A percentile compares a stretch with the other conserved stretches of the same genome.
These are phyloP conservation scores for Galaxea fascicularis DNA, from an alignment of 92 coral and sea anemone genomes.

Conservation along the genomic window DNA sequence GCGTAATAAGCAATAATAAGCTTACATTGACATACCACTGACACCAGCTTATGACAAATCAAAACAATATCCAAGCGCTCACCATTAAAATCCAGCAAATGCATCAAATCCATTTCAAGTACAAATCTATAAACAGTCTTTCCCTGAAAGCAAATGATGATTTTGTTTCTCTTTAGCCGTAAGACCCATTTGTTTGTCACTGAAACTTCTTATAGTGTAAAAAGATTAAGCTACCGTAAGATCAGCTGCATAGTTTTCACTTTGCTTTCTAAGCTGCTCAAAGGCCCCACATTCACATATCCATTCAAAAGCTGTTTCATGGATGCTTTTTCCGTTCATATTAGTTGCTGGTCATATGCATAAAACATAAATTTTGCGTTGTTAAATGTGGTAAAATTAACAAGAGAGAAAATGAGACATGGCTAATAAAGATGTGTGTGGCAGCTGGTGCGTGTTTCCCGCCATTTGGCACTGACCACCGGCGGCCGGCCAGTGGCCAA, in stretches of 20 bases:
- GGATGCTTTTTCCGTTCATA: constrained; percentile 55
- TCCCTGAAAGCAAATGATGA: constrained; percentile 57
- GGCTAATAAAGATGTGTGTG: no score
- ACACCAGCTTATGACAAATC: not conserved
- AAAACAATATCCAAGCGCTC: not conserved
- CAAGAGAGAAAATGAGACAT: no score
- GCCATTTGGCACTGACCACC: not conserved
- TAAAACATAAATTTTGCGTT: not conserved
- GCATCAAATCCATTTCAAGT: constrained; percentile 73
- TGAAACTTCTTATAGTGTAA: not conserved
- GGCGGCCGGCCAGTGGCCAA: no score
- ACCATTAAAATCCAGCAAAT: constrained; percentile 88
- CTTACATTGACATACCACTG: no score
- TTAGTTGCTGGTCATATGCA: not conserved
- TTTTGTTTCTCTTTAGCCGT: not conserved
- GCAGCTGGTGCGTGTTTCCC: not conserved
- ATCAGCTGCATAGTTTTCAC: constrained; percentile 58
- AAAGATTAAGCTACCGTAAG: constrained; percentile 34
- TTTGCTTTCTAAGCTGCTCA: constrained; percentile 71
- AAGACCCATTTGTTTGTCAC: not conserved
- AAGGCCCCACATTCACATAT: constrained; percentile 77
- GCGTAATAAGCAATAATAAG: no score
- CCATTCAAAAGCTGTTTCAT: constrained; percentile 88
- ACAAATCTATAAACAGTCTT: constrained; percentile 83
- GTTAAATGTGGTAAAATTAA: no score